A percentile compares a stretch with the other conserved stretches of the same genome.
Conservation (phyloP, 2,797 vertebrate species). For the Tarsius wallacei region DNA sequence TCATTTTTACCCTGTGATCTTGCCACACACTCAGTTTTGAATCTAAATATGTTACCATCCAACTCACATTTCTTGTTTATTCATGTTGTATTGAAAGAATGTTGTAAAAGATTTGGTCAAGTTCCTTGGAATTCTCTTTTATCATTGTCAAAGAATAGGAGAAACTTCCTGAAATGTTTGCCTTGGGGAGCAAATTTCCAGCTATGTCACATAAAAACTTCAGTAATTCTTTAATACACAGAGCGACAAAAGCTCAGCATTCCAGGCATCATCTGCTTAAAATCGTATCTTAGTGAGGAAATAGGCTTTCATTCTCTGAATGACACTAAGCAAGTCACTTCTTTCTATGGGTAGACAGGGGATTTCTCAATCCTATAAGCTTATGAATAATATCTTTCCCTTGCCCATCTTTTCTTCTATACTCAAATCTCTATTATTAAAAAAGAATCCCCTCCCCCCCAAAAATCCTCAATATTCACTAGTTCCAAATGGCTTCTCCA, state of each 20-base stretch:
- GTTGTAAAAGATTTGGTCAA: constrained; percentile 50
- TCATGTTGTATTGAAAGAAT: constrained; percentile 12
- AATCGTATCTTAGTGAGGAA: background rate
- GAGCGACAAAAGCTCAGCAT: constrained; percentile 12
- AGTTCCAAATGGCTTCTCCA: background rate
- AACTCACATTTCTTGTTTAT: constrained; percentile 65
- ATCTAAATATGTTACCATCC: constrained; percentile 50
- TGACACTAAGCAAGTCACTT: constrained; percentile 8
- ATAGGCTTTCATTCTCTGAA: background rate
- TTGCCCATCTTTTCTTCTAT: background rate
- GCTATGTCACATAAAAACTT: background rate
- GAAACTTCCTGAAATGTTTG: constrained; percentile 69
- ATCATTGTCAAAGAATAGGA: constrained; percentile 28
- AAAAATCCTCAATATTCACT: constrained; percentile 33
- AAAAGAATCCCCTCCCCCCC: background rate
- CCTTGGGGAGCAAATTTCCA: constrained; percentile 10
- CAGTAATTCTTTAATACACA: background rate
- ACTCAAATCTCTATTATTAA: constrained; percentile 19
- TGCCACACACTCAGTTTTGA: background rate
- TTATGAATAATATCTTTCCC: constrained; percentile 19
- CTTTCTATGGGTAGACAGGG: constrained; percentile 28
- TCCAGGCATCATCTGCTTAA: background rate
- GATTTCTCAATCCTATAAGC: constrained; percentile 3
- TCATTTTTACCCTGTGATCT: constrained; percentile 28
- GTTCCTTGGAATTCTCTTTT: constrained; percentile 55